Conservation (phyloP, 1,140 invertebrate species). For the Eurosta solidaginis region DNA sequence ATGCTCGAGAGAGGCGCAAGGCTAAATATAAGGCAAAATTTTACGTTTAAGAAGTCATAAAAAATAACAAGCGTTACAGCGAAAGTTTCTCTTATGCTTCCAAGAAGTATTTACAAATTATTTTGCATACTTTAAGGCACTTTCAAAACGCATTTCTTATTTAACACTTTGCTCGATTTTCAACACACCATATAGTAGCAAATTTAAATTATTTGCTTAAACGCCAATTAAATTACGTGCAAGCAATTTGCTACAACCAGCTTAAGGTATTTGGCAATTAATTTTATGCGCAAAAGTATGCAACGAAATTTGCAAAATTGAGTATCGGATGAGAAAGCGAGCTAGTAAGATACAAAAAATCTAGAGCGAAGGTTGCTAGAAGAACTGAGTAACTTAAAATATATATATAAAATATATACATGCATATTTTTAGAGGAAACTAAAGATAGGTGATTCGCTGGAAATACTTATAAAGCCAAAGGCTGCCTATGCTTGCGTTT, state of each 20-base stretch:
- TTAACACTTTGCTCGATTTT: background rate
- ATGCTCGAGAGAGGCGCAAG: too few relatives aligned
- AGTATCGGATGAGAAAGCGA: background rate
- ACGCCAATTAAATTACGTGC: background rate
- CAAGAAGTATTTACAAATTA: background rate
- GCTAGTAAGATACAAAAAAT: too few relatives aligned
- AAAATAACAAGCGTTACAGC: too few relatives aligned
- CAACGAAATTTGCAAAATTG: background rate
- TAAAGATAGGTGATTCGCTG: too few relatives aligned
- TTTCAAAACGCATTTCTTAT: background rate
- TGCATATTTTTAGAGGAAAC: too few relatives aligned
- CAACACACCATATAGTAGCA: background rate
- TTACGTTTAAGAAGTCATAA: too few relatives aligned
- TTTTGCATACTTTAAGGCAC: background rate
- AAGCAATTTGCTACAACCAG: background rate
- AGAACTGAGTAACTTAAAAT: background rate
- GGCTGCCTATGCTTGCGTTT: background rate
- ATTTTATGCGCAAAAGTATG: background rate
- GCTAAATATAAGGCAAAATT: too few relatives aligned
- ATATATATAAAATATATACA: background rate
- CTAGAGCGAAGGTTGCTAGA: background rate
- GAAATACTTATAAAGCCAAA: too few relatives aligned
- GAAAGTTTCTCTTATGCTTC: too few relatives aligned
- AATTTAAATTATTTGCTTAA: background rate
- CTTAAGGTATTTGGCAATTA: background rate